Base-by-base conservation (phyloP, 2,888 invertebrate species). In the Anaspis maculata region DNA sequence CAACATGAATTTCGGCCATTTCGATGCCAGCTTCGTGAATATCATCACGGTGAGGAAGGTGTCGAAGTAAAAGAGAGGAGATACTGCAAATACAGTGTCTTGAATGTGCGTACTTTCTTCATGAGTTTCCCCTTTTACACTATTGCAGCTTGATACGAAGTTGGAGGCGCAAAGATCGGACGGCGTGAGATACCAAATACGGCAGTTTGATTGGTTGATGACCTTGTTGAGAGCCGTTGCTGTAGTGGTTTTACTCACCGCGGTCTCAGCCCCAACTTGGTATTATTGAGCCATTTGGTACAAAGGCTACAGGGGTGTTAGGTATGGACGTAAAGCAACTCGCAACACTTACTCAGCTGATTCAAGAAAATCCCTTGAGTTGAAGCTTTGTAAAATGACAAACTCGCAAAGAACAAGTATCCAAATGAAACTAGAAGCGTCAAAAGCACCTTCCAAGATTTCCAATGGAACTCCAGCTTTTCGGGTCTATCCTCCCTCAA, bases 41-140 rank as follows among this genome's bases (percentile, higher is more conserved):
- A 40, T 34, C 9, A 48, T 9, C 1, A 37, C 15, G 4, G 33
- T 42, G 13, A 41, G 36, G 32, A 42, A 37, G 4, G 44, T 32
- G 14, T 44, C 39, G 7, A 44, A 15, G 15, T 48, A 48, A 32
- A 44, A 52, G 3, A 48, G 23, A 0, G 49, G 45, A 13, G 46
- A 31, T 5, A 49, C 52, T 52, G 27, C 19, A 49, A 48, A 22
- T 23, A 32, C n/a, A n/a, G n/a, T n/a, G n/a, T n/a, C n/a, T n/a
- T n/a, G n/a, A n/a, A n/a, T n/a, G n/a, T n/a, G n/a, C n/a, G n/a
- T n/a, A n/a, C n/a, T n/a, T n/a, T n/a, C n/a, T n/a, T n/a, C n/a
- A n/a, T n/a, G n/a, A n/a, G n/a, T n/a, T n/a, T n/a, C n/a, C n/a
- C n/a, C n/a, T n/a, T n/a, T n/a, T n/a, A n/a, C n/a, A n/a, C n/a